phyloP scores from a whole-genome alignment of 1,140 invertebrate genomes.

The Pentalonia nigronervosa region DNA sequence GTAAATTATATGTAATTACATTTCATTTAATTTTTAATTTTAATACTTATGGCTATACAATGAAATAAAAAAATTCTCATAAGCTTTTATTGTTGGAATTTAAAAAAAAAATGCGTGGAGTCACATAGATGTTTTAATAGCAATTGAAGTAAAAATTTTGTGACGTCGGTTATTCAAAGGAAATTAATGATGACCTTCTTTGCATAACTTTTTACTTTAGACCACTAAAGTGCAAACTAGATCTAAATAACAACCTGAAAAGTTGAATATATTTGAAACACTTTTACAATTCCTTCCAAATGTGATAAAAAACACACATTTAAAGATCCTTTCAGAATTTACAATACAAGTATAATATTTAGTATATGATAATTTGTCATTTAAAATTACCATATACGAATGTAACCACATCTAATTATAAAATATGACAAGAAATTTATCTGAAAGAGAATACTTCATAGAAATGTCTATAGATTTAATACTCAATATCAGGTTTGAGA shows the following conservation, averaged over 20 bases:
- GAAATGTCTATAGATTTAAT: accelerated
- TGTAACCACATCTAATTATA: neutral
- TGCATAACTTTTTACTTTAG: neutral
- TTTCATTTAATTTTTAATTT: too few species aligned
- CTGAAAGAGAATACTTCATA: neutral
- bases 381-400: neutral
- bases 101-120: too few species aligned
- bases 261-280: neutral
- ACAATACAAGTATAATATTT: neutral
- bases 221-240: neutral
- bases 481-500: neutral
- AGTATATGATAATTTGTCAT: neutral
- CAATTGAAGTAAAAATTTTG: neutral
- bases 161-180: neutral
- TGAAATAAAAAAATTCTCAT: too few species aligned
- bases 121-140: too few species aligned
- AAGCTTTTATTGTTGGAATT: too few species aligned
- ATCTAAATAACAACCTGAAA: neutral
- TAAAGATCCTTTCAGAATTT: too few species aligned
- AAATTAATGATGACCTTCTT: neutral
- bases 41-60: too few species aligned
- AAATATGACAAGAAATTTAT: neutral
- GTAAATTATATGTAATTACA: too few species aligned
- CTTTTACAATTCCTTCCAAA: neutral
- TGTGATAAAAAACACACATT: neutral